A percentile compares a stretch with the other conserved stretches of the same genome.
phyloP scores from a whole-genome alignment of 2,797 vertebrate species.

The Hipposideros larvatus region DNA sequence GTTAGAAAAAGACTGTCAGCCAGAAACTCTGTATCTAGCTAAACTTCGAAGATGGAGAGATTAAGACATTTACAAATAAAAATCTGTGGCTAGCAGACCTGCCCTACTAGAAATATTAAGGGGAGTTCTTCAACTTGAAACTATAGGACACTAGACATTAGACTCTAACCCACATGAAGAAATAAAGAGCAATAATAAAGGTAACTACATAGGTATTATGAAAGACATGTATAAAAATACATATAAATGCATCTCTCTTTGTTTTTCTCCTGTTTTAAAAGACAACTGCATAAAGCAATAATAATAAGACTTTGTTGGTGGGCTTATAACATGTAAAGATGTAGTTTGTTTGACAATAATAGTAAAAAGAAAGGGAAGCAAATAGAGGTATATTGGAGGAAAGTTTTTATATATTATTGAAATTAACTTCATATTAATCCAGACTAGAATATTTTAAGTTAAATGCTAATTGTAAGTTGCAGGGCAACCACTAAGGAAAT shows the following conservation, averaged over 20 bases:
- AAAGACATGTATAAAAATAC: neutral
- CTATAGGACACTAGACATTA: neutral
- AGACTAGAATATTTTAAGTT: slow-evolving; percentile 38
- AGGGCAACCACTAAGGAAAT: neutral
- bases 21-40: neutral
- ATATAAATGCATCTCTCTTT: neutral
- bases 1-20: neutral
- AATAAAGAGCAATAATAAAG: neutral
- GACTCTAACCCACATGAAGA: neutral
- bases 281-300: neutral
- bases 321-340: slow-evolving; percentile 10
- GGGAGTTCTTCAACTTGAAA: slow-evolving; percentile 25
- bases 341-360: neutral
- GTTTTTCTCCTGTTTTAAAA: slow-evolving; percentile 29
- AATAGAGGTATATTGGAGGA: neutral
- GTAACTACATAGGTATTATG: neutral
- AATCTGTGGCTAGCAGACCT: neutral
- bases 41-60: neutral
- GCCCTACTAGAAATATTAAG: neutral
- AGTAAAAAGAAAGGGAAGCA: neutral
- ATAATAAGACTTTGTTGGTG: neutral
- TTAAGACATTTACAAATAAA: slow-evolving; percentile 1
- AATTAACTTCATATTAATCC: neutral
- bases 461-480: neutral
- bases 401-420: neutral